Evolutionary conservation across 30 jellyfish, hydroid and myxozoan species (phyloP).

Genomic region (Chironex yamaguchii): DNA sequence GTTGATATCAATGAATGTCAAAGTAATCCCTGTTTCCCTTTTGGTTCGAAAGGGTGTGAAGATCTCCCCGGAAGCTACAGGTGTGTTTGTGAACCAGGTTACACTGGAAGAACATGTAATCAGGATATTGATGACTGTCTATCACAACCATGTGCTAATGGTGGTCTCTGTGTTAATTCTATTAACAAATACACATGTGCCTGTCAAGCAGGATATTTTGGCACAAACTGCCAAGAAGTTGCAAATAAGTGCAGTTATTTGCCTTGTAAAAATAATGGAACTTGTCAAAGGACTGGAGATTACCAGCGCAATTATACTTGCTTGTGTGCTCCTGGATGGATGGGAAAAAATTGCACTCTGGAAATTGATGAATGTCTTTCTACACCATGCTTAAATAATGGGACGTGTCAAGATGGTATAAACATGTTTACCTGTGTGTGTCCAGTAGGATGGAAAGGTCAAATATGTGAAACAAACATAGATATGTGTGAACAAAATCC

Average conservation of each 20-base stretch:
- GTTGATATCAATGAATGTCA: conserved; percentile 72
- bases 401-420: conserved; percentile 71
- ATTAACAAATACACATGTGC: conserved; percentile 61
- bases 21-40: conserved; percentile 63
- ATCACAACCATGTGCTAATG: conserved; percentile 71
- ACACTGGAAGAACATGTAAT: conserved; percentile 75
- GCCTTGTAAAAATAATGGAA: conserved; percentile 75
- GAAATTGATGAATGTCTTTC: conserved; percentile 72
- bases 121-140: conserved; percentile 49
- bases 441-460: conserved; percentile 76
- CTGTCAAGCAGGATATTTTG: conserved; percentile 80
- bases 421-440: conserved; percentile 77
- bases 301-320: conserved; percentile 62
- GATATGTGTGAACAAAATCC: conserved; percentile 75
- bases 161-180: conserved; percentile 72
- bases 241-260: conserved; percentile 48
- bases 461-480: conserved; percentile 65
- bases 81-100: conserved; percentile 70
- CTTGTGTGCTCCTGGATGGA: conserved; percentile 74
- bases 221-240: conserved; percentile 65
- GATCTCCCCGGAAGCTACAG: conserved; percentile 60
- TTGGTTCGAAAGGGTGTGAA: conserved; percentile 60
- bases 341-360: conserved; percentile 71
- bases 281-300: conserved; percentile 55
- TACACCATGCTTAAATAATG: conserved; percentile 64